Base-by-base conservation (phyloP, 2,113 vertebrate genomes). In the Leptobrachium leishanense region DNA sequence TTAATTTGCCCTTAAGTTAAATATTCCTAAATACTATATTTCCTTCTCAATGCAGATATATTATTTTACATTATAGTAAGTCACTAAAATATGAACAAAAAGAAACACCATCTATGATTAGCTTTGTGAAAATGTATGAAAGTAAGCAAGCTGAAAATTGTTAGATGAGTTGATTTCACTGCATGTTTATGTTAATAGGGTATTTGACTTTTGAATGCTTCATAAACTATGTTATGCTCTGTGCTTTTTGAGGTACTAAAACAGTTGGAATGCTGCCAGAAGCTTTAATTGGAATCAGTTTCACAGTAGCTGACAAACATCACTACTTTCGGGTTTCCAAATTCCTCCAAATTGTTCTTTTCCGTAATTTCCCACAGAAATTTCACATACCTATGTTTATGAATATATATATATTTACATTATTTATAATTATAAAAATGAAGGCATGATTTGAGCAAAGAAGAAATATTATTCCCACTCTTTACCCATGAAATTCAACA, bases 151-250 rank as follows among this genome's bases (percentile, higher is more conserved):
- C 87, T 84, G 86, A 90, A 93, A 90, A 91, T 89, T 89, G 87
- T 87, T 84, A 75, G 89, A 89, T 86, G 89, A 91, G 88, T 92
- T 91, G 91, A 89, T 94, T 92, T 92, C 89, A 85, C 87, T 90
- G 84, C 90, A 86, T 92, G 91, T 91, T 94, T 94, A 92, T 94
- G 91, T 92, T 94, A 93, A 94, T 92, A 89, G 89, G 92, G 88
- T 90, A 90, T 93, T 92, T 94, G 92, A 94, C 93, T 94, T 93
- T 90, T 93, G 91, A 93, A 94, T 92, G 93, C 92, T 93, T 94
- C 93, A 93, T 93, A 93, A 93, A 93, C 92, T 90, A 91, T 92
- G 89, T 91, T 94, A 91, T 90, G 89, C 88, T 93, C 89, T 85
- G 84, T 85, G 88, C 93, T 91, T 91, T 92, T 90, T 91, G 90